phyloP scores from a whole-genome alignment of 2,888 invertebrate genomes.

The Galeruca laticollis region DNA sequence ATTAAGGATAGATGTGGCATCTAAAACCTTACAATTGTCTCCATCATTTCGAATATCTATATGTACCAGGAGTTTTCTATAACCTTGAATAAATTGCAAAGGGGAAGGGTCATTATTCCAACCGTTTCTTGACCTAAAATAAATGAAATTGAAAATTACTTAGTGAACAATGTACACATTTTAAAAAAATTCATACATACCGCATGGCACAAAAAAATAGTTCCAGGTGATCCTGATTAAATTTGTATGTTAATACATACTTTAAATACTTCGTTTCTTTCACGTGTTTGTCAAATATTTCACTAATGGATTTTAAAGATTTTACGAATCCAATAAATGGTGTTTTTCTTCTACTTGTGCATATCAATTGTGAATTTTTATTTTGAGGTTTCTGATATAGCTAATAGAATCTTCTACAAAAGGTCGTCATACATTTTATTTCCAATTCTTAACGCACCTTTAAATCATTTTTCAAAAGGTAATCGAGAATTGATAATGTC shows the following conservation, averaged over 20 bases:
- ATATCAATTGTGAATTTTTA: background rate
- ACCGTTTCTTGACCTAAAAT: constrained; percentile 19
- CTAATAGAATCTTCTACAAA: no score
- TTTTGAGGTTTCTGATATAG: no score
- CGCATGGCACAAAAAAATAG: background rate
- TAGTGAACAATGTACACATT: background rate
- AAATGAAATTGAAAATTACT: background rate
- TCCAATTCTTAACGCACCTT: no score
- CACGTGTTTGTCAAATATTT: constrained; percentile 8
- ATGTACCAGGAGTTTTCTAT: constrained; percentile 19
- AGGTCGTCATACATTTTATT: no score
- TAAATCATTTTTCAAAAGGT: no score
- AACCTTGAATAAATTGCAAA: constrained; percentile 23
- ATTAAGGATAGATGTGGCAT: constrained; percentile 6
- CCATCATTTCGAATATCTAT: background rate
- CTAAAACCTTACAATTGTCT: constrained; percentile 18
- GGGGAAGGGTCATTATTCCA: constrained; percentile 26
- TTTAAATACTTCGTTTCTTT: background rate
- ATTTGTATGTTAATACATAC: no score
- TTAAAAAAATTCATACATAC: background rate
- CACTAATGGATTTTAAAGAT: background rate
- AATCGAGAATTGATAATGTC: no score
- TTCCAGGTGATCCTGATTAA: constrained; percentile 16
- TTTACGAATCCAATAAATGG: constrained; percentile 10
- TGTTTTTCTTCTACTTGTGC: background rate